Base-by-base conservation (phyloP, 1,140 invertebrate species). In the Chironomus tepperi region DNA sequence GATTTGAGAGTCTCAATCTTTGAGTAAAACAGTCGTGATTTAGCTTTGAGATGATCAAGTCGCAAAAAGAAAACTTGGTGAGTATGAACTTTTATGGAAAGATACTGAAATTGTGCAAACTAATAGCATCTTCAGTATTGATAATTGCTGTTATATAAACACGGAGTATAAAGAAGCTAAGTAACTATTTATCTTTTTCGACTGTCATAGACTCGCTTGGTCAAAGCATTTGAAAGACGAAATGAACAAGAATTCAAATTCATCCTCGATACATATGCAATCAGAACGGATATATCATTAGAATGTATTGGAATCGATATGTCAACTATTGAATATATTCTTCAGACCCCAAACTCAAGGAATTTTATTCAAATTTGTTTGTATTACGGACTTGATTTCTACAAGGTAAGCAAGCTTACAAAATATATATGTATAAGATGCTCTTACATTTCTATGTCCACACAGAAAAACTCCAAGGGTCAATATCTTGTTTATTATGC, bases 21-120 rank as follows among this genome's bases (percentile, higher is more conserved):
- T 15, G 12, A 34, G 24, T 34, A 34, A 34, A 34, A 34, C 24
- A 34, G 24, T 34, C 5, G 47, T 57, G 12, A 57, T 57, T n/a
- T n/a, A n/a, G 47, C 47, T 12, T n/a, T 5, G 24, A 34, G 24
- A 57, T 57, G 47, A n/a, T 57, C 12, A 57, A 15, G 12, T n/a
- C 47, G 47, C 47, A 57, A 57, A 57, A n/a, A 57, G n/a, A 57
- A 57, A 57, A 57, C n/a, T n/a, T n/a, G 47, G 47, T 57, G 15
- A 5, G 47, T 10, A 1, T 15, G n/a, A n/a, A 57, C n/a, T 5
- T 57, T 57, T 7, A n/a, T 57, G 1, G 2, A n/a, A 34, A 34
- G 24, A 34, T 5, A 34, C 5, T 34, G 5, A 34, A 34, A 34
- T 34, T 34, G 5, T 2, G 24, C 24, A 34, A 34, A 34, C 24